Evolutionary conservation across 2,113 vertebrate genomes (phyloP), one percentile per base, ranked within the genome.

Genomic region (Boleophthalmus pectinirostris): DNA sequence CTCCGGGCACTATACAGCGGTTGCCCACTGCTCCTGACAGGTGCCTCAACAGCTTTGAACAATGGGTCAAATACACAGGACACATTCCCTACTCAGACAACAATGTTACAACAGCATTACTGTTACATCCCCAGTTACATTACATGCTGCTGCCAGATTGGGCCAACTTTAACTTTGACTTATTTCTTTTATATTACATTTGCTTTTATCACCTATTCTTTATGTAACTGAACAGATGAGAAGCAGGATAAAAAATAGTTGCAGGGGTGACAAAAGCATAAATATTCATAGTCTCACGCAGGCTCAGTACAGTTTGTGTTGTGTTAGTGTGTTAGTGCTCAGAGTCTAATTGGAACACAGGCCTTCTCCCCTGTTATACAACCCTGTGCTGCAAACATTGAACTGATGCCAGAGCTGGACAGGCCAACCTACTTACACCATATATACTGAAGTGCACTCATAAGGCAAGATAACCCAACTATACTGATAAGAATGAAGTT

Each of bases 251-350:
- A 47, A 46, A 23, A 23, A 16, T 66, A 23, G 65, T 66, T 47
- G 45, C 63, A 43, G 65, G 38, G 45, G 65, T 66, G 65, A 66
- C 65, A 46, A 66, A 66, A 24, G 38, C 65, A 66, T 66, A 46
- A 46, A 66, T 66, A 66, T 66, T 66, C 65, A 66, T 66, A 47
- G n/a, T 66, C 38, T 66, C n/a, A 14, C n/a, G 20, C 63, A 43
- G 4, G 35, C 33, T 45, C 63, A 21, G 63, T 45, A 45, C 63
- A 24, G 35, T 47, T 47, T 47, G 65, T 47, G 45, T 45, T 66
- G 43, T 46, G 43, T 43, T 66, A 23, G 11, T 66, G 43, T 46
- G 43, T 43, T 66, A 23, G 11, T 46, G 43, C 45, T 66, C n/a
- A n/a, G 16, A 46, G 43, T 66, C 38, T 66, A 66, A 47, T 66